phyloP scores from a whole-genome alignment of 2,113 vertebrate genomes.

The Syngnathus scovelli region DNA sequence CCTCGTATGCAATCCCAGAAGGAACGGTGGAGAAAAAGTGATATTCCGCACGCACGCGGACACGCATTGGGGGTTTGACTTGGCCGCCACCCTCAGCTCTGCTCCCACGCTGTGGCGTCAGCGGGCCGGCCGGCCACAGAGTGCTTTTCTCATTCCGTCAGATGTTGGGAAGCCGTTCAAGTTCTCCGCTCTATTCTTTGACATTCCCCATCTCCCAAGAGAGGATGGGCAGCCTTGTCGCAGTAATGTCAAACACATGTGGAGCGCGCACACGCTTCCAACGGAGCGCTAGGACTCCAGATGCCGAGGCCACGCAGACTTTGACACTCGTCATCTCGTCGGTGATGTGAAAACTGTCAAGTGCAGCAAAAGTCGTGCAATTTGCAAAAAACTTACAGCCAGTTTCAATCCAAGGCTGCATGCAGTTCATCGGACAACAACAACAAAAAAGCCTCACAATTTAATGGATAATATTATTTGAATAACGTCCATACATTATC shows the following conservation, averaged over 20 bases:
- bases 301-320: conserved; percentile 20
- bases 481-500: too few relatives aligned
- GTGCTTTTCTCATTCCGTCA: conserved; percentile 74
- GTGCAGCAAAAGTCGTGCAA: too few relatives aligned
- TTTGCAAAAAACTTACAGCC: too few relatives aligned
- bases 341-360: too few relatives aligned
- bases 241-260: conserved; percentile 80
- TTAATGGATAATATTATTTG: too few relatives aligned
- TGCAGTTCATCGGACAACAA: too few relatives aligned
- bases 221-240: conserved; percentile 71
- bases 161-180: conserved; percentile 72
- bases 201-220: conserved; percentile 72
- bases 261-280: conserved; percentile 47
- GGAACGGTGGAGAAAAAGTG: conserved; percentile 18
- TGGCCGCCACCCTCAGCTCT: conserved; percentile 55
- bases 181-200: conserved; percentile 61
- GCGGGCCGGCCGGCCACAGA: conserved; percentile 43
- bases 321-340: too few relatives aligned
- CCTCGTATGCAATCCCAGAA: conserved; percentile 14
- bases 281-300: conserved; percentile 38
- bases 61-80: conserved; percentile 49
- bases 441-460: too few relatives aligned
- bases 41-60: conserved; percentile 42
- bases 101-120: conserved; percentile 71
- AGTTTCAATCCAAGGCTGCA: too few relatives aligned